Evolutionary conservation across 2,888 invertebrate species (phyloP), one percentile per base, ranked within the genome.

Genomic region (Scelioninae gen. 1): DNA sequence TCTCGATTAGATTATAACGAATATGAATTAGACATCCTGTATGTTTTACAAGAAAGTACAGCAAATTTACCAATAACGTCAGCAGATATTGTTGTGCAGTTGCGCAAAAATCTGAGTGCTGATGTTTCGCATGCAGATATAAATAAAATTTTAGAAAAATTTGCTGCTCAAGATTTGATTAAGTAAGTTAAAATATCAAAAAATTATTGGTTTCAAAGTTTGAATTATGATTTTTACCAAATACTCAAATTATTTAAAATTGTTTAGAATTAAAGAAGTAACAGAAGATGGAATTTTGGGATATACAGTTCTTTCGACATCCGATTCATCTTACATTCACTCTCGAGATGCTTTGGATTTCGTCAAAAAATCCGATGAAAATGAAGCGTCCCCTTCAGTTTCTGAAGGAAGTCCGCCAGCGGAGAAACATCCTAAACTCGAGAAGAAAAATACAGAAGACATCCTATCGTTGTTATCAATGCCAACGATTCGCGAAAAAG

Each of bases 401-500:
- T 89, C 88, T 0, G 91, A 91, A 31, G 87, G 87, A 23, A 81
- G 75, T 45, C 85, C 88, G 31, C 77, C 86, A 2, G 65, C 76
- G 0, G 92, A 92, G 31, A 92, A 92, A 55, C 90, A 91, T 56
- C 63, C 85, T 0, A 91, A 89, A 56, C 63, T 88, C 9, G 92
- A 92, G 38, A 89, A 88, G 56, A 92, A 91, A 56, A 90, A 86
- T 66, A 90, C 90, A 0, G 92, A 92, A 49, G 92, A 92, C 85
- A 93, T 94, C 49, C 93, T 97, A 96, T 97, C 96, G 29, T 91
- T 98, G 47, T 93, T 98, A 84, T 96, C 97, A n/a, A 96, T 97
- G 95, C 98, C 98, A 0, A 98, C 98, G 0, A 97, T 98, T 13
- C 95, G 98, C 88, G 99, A 99, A 91, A 98, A 98, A 88, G 98